Evolutionary conservation across 2,113 vertebrate species (phyloP), one percentile per base, ranked within the genome.

Genomic region (Emydura subglobosa): DNA sequence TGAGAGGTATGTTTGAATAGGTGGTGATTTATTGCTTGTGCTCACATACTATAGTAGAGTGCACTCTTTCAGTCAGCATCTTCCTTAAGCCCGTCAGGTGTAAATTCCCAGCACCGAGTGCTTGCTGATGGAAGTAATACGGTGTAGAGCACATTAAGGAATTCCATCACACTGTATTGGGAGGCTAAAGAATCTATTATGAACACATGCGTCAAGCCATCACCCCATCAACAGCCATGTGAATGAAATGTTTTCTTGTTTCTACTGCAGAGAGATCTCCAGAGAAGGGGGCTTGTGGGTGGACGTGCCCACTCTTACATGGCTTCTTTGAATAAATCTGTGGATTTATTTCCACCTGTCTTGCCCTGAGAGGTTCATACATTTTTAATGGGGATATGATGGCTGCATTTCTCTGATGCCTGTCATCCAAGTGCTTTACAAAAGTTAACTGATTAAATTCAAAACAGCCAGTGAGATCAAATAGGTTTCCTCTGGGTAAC

Each of bases 371-470:
- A 25, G 24, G 39, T 74, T 39, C 7, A 42, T 74, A 24, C 2
- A 16, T 76, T 76, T 72, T 76, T 76, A 74, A 39, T 42, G 39
- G 22, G 22, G 42, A 76, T 44, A 76, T 4, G 39, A 8, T 42
- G 39, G 10, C 39, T 76, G 72, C 39, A 39, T 65, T 88, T 85
- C 81, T 87, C 82, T 1, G 0, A 12, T 68, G 44, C 27, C 50
- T 91, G 95, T 91, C 50, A 79, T 68, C 51, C 22, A 53, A 42
- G 24, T 24, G 31, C 68, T 2, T 1, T 0, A 0, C 10, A 21
- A 72, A 82, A 50, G 47, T 25, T 55, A 0, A 0, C 11, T 0
- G 3, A 42, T 34, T 5, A 50, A 34, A 53, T 55, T n/a, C 29
- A 59, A 85, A 44, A 68, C 4, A 12, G 11, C 12, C 47, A 10